Evolutionary conservation across 2,797 vertebrate species (phyloP).

Genomic region (Scyliorhinus canicula): DNA sequence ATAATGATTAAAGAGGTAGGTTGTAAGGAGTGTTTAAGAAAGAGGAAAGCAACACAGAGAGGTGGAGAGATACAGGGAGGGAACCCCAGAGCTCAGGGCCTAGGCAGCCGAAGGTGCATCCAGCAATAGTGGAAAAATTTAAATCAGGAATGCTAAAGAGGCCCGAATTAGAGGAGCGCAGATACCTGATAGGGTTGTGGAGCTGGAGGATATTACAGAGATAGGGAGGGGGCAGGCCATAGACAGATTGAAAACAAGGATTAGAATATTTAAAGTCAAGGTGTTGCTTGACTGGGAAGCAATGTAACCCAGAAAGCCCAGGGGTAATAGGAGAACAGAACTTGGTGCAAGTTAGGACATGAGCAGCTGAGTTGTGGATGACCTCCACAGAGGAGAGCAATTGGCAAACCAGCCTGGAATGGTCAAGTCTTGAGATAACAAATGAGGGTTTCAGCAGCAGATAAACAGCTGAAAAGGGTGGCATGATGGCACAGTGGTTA

Average conservation of each 20-base stretch:
- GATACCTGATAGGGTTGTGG: neutral
- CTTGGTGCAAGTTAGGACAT: neutral
- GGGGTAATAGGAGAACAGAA: neutral
- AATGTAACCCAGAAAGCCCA: neutral
- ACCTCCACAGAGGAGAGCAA: neutral
- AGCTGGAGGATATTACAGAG: neutral
- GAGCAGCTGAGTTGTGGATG: neutral
- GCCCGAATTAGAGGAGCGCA: neutral
- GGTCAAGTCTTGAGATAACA: neutral
- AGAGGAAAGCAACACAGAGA: neutral
- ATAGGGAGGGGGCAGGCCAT: neutral
- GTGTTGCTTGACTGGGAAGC: neutral
- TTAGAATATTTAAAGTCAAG: neutral
- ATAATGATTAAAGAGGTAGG: neutral
- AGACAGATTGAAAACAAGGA: neutral
- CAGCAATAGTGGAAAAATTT: neutral
- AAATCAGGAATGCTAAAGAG: neutral
- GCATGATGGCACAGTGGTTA: no score
- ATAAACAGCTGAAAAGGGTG: no score
- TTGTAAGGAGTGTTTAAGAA: neutral
- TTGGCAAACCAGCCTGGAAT: neutral
- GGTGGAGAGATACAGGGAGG: neutral
- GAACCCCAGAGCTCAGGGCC: neutral
- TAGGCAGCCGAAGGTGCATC: neutral
- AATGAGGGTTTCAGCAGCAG: no score